Conservation (phyloP, 2,888 invertebrate species). For the Caenorhabditis parvicauda region DNA sequence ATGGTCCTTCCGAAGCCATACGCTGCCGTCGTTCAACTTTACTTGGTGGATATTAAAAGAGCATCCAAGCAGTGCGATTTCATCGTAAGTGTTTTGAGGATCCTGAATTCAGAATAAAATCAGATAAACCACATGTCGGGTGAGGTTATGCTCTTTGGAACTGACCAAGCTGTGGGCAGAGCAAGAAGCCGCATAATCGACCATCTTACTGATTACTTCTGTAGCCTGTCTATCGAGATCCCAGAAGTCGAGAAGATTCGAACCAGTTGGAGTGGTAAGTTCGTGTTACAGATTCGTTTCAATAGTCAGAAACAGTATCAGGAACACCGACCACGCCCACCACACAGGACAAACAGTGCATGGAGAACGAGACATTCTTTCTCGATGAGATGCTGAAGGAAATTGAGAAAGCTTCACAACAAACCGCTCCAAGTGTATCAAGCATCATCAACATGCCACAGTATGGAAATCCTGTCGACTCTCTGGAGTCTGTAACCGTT, state of each 20-base stretch:
- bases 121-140: slow-evolving; percentile 18
- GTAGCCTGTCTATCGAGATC: slow-evolving; percentile 14
- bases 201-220: slow-evolving; percentile 17
- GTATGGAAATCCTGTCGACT: too few species aligned
- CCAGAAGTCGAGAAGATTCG: slow-evolving; percentile 5
- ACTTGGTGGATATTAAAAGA: slow-evolving; percentile 13
- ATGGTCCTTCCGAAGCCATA: slow-evolving; percentile 19
- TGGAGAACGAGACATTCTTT: too few species aligned
- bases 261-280: not conserved
- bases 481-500: not conserved
- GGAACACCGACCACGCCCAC: too few species aligned
- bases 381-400: too few species aligned
- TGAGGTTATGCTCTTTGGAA: slow-evolving; percentile 13
- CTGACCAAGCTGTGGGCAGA: slow-evolving; percentile 8
- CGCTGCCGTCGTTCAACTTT: slow-evolving; percentile 21
- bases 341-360: too few species aligned
- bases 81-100: slow-evolving; percentile 2
- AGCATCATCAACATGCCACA: too few species aligned
- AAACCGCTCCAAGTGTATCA: too few species aligned
- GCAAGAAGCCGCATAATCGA: slow-evolving; percentile 17
- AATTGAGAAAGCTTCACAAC: too few species aligned
- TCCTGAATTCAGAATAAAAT: not conserved
- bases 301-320: too few species aligned
- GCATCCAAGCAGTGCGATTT: slow-evolving; percentile 15
- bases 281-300: not conserved